Conservation (phyloP, 2,113 vertebrate species). For the Gnathonemus longibarbis region DNA sequence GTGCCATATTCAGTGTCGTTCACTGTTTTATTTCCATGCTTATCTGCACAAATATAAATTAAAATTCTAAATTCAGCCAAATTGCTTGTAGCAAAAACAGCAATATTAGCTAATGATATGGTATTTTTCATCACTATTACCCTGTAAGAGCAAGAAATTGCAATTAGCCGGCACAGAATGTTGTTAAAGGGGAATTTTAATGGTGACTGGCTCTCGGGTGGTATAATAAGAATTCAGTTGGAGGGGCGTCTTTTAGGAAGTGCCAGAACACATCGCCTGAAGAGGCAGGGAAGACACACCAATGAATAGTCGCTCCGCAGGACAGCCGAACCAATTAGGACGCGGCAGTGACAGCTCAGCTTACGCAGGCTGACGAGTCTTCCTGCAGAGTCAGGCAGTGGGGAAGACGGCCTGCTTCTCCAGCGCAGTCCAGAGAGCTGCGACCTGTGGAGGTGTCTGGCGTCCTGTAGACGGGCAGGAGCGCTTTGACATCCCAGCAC, state of each 20-base stretch:
- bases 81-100: background rate
- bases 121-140: background rate
- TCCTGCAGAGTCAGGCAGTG: background rate
- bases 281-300: background rate
- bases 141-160: background rate
- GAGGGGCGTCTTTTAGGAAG: background rate
- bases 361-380: background rate
- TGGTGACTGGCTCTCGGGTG: background rate
- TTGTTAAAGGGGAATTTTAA: background rate
- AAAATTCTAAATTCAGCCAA: conserved; percentile 4
- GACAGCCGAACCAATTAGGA: conserved; percentile 7
- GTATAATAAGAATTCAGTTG: background rate
- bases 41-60: conserved; percentile 1
- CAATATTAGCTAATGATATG: background rate
- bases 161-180: background rate
- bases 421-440: background rate
- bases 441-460: background rate
- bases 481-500: background rate
- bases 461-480: background rate
- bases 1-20: background rate
- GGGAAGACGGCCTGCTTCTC: background rate
- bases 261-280: background rate
- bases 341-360: background rate
- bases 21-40: background rate
- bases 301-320: background rate